Evolutionary conservation across 2,113 vertebrate genomes (phyloP).

Genomic region (Oxyruncus cristatus): DNA sequence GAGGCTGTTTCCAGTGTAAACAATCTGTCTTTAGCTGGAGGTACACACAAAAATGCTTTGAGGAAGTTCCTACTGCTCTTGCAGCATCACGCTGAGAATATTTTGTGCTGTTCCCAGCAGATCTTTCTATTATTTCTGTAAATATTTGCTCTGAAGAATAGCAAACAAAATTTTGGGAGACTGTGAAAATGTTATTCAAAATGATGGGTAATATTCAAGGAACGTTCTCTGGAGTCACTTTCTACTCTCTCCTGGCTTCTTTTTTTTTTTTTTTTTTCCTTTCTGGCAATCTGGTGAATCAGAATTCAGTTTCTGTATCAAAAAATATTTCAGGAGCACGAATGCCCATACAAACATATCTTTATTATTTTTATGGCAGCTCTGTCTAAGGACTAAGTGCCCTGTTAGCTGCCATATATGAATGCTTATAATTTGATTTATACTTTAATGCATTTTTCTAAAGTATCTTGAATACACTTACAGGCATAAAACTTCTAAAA

Average conservation of each 20-base stretch:
- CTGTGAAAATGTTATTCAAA: neutral
- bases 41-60: neutral
- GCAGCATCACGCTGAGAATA: neutral
- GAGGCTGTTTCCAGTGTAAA: neutral
- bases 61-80: slow-evolving; percentile 45
- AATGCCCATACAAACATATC: neutral
- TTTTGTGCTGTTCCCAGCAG: slow-evolving; percentile 50
- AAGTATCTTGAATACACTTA: neutral
- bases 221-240: neutral
- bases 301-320: neutral
- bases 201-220: neutral
- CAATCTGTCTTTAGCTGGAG: slow-evolving; percentile 11
- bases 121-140: slow-evolving; percentile 47
- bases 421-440: neutral
- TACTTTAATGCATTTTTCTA: neutral
- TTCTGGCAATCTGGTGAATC: neutral
- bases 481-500: neutral
- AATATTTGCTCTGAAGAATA: slow-evolving; percentile 49
- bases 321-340: neutral
- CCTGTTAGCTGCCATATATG: neutral
- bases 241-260: neutral
- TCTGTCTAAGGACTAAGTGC: neutral
- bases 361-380: neutral
- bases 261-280: neutral
- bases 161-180: slow-evolving; percentile 12